phyloP scores from a whole-genome alignment of 2,888 invertebrate species.

The Agriopis aurantiaria region DNA sequence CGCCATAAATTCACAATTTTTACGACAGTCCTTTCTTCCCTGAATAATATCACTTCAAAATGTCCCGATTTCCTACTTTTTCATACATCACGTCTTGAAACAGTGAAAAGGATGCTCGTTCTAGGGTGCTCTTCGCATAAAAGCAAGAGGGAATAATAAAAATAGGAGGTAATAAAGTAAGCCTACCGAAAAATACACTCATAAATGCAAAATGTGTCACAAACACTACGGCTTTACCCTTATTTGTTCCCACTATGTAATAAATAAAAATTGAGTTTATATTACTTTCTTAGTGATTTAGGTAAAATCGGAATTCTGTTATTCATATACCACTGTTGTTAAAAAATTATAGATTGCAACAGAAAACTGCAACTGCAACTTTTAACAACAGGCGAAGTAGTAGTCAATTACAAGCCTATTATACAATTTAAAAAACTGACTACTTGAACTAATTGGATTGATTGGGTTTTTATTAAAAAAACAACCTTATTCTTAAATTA shows the following conservation, averaged over 20 bases:
- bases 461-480: too few relatives aligned
- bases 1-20: conserved; percentile 18
- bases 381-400: too few relatives aligned
- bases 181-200: conserved; percentile 1
- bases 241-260: neutral
- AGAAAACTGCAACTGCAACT: too few relatives aligned
- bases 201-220: conserved; percentile 9
- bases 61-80: conserved; percentile 15
- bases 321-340: too few relatives aligned
- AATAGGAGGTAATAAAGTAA: conserved; percentile 16
- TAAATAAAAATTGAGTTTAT: neutral
- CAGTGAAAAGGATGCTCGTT: conserved; percentile 17
- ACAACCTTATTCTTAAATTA: too few relatives aligned
- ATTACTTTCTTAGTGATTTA: too few relatives aligned
- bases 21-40: conserved; percentile 17
- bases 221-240: neutral
- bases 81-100: conserved; percentile 22
- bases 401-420: too few relatives aligned
- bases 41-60: conserved; percentile 19
- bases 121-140: conserved; percentile 13
- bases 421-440: too few relatives aligned
- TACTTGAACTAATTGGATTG: too few relatives aligned
- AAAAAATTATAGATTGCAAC: too few relatives aligned
- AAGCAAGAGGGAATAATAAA: conserved; percentile 18
- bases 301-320: too few relatives aligned